These are phyloP conservation scores for Globodera rostochiensis DNA, from an alignment of 1,140 invertebrate species.

Conservation along the genomic window DNA sequence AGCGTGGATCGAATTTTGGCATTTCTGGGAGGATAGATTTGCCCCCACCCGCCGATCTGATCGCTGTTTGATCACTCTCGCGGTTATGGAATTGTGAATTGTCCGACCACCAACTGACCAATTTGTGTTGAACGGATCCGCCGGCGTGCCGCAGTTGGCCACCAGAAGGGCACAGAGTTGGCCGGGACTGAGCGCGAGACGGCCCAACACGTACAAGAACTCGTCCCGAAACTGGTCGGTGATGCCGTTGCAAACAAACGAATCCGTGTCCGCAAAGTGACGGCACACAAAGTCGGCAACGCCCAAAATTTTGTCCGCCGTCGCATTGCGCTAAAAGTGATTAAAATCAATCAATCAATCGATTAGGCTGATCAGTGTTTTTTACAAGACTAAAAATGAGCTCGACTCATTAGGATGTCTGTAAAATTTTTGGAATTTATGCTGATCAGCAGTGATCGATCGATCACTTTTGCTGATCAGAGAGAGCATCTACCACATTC, in stretches of 20 bases:
- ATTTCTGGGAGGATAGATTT: too few species aligned
- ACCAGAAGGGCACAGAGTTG: slow-evolving; percentile 52
- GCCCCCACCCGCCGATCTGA: too few species aligned
- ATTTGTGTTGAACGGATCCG: slow-evolving; percentile 51
- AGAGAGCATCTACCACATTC: too few species aligned
- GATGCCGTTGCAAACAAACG: slow-evolving; percentile 47
- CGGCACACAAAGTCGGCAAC: slow-evolving; percentile 45
- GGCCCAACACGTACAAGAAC: slow-evolving; percentile 51
- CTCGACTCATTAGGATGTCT: neutral
- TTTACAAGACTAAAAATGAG: too few species aligned
- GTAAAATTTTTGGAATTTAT: neutral
- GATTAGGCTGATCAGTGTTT: too few species aligned
- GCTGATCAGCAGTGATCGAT: neutral
- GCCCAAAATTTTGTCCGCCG: slow-evolving; percentile 37
- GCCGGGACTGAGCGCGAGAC: slow-evolving; percentile 40
- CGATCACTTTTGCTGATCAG: neutral
- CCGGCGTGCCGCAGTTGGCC: slow-evolving; percentile 42
- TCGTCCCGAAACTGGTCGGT: slow-evolving; percentile 54
- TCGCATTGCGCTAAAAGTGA: slow-evolving; percentile 39
- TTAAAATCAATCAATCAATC: slow-evolving; percentile 5
- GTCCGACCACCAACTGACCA: slow-evolving; percentile 26
- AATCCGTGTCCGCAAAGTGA: slow-evolving; percentile 49
- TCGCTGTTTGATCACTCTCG: too few species aligned
- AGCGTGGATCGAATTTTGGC: too few species aligned
- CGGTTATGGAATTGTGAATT: neutral